Base-by-base conservation (phyloP, 2,113 vertebrate genomes). In the Xiphophorus maculatus region DNA sequence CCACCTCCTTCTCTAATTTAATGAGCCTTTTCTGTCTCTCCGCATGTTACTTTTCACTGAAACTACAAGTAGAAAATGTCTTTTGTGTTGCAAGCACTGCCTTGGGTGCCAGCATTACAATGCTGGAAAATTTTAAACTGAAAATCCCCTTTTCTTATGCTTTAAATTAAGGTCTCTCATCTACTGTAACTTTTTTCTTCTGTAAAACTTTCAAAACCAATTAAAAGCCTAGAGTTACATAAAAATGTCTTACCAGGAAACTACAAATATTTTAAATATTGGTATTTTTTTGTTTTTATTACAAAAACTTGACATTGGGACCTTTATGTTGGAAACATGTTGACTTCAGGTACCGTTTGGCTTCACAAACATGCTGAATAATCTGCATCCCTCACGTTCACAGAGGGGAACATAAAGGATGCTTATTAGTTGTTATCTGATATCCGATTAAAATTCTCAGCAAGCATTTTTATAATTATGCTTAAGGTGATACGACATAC, bases 41-140 rank as follows among this genome's bases (percentile, higher is more conserved):
- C 35, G 51, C 65, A 29, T 64, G 72, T 72, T 81, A 54, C 27
- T 54, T 81, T 84, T 84, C 66, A 17, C 72, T 84, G 29, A 77
- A 86, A 83, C 66, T 54, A 60, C 63, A 42, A 35, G 14, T 51
- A 66, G 66, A 77, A 86, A 82, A 89, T 58, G 40, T 67, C 66
- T 62, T 33, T 70, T 76, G 10, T 74, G 33, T 71, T 69, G 44
- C 40, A 58, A 17, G 32, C 14, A 44, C 54, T 74, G 17, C 7
- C 25, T 25, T 58, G 10, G 3, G 13, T 58, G 25, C 28, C 28
- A 28, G 28, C 28, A 28, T 28, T 28, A 28, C 10, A 58, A 58
- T 25, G 8, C 44, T 67, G 54, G 28, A 37, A 78, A 61, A 74
- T 67, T 42, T 69, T 63, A 58, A 15, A 1, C 60, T 54, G 61